Evolutionary conservation across 2,113 vertebrate species (phyloP).

Genomic region (Sigmodon hispidus): DNA sequence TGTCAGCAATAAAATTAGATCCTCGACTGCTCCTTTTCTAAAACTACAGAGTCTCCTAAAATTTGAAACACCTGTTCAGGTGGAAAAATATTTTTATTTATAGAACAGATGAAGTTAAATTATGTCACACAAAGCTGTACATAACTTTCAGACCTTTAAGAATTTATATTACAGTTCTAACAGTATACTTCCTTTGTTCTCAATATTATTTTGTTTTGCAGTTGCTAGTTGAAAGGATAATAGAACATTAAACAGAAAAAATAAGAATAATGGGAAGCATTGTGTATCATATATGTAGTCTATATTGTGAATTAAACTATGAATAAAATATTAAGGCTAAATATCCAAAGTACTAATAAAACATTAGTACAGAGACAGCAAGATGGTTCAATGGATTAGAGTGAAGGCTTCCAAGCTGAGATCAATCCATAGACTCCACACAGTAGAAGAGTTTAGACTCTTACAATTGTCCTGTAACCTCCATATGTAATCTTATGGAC

Average conservation of each 20-base stretch:
- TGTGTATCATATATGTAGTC: background rate
- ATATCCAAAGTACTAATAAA: background rate
- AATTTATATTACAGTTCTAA: constrained; percentile 4
- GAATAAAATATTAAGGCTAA: background rate
- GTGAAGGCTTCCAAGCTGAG: no score
- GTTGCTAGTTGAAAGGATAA: background rate
- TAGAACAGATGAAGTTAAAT: background rate
- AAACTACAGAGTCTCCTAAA: constrained; percentile 15
- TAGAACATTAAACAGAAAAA: background rate
- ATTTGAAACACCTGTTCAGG: constrained; percentile 35
- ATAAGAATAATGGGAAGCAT: background rate
- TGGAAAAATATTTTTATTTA: constrained; percentile 42
- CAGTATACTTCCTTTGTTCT: background rate
- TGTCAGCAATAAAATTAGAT: background rate
- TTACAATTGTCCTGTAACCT: background rate
- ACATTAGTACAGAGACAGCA: background rate
- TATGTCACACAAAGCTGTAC: background rate
- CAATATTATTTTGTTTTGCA: background rate
- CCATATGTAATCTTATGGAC: background rate
- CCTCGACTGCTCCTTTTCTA: background rate
- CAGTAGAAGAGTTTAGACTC: no score
- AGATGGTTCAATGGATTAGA: background rate
- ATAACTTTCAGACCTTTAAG: background rate
- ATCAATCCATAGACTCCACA: no score
- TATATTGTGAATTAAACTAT: background rate